Evolutionary conservation across 2,113 vertebrate species (phyloP).

Genomic region (Machaerirhynchus nigripectus): DNA sequence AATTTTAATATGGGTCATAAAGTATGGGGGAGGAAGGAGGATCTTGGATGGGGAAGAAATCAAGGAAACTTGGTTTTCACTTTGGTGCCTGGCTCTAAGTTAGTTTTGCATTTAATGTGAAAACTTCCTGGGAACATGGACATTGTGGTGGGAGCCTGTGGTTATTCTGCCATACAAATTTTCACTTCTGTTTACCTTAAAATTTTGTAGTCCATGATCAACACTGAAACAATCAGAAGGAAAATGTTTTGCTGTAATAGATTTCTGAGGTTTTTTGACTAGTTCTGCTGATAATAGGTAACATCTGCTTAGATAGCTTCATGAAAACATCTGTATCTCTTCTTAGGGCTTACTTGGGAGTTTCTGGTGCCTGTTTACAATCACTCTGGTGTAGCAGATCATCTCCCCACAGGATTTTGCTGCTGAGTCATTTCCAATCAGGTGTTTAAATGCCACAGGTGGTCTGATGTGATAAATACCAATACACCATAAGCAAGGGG

Average conservation of each 20-base stretch:
- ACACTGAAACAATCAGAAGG: background rate
- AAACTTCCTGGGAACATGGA: background rate
- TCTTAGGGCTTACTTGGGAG: background rate
- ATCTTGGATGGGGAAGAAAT: background rate
- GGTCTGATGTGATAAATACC: background rate
- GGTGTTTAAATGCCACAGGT: constrained; percentile 9
- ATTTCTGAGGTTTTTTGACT: background rate
- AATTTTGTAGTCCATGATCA: background rate
- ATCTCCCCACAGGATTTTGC: background rate
- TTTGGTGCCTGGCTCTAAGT: background rate
- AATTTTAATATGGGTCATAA: background rate
- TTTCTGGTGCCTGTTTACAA: background rate
- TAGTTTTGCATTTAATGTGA: background rate
- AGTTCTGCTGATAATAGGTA: background rate
- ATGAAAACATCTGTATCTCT: background rate
- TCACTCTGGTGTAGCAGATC: background rate
- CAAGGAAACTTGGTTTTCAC: background rate
- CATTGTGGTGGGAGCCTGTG: background rate
- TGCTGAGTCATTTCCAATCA: background rate
- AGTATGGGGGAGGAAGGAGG: background rate
- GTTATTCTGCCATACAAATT: background rate
- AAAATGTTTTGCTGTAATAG: background rate
- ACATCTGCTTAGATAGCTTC: background rate
- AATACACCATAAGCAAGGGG: background rate
- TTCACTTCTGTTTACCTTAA: background rate